Base-by-base conservation (phyloP, 2,888 invertebrate genomes). In the Polyploca ridens region DNA sequence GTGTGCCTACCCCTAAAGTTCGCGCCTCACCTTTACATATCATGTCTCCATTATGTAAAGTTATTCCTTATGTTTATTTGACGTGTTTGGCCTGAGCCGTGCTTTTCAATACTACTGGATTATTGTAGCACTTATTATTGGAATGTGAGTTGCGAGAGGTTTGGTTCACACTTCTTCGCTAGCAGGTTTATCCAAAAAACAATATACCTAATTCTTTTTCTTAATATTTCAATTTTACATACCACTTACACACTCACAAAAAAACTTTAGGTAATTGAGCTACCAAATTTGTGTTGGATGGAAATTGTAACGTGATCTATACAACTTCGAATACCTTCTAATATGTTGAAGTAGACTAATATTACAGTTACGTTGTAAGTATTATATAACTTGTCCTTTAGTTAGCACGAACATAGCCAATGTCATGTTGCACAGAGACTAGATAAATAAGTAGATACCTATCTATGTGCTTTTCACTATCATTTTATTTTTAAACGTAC, bases 1-100 rank as follows among this genome's bases (percentile, higher is more conserved):
- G 89, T 92, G 84, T 91, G 79, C 81, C 86, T 85, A 91, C 93
- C 93, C 92, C 84, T 89, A 90, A 88, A 87, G 85, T 89, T 93
- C 90, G 90, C 93, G 87, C 92, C 91, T 92, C 77, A 66, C 67
- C 77, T 75, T 71, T 86, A 93, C 90, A 93, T 94, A 93, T 83
- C 91, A 85, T 79, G 69, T 79, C 72, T 76, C 73, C 84, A 87
- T 84, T 91, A 93, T 90, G 83, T 91, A 87, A 73, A 77, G 71
- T 76, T 71, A 79, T 78, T 79, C 71, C 78, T 79, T 81, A 72
- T 69, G 71, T 75, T 68, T 73, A 76, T 78, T 76, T 19, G 44
- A 61, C 5, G 19, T 41, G 61, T 41, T n/a, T 75, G 74, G 41
- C 27, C 44, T 7, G 33, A 35, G 33, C 13, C 38, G 72, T 73